Base-by-base conservation (phyloP, 2,113 vertebrate genomes). In the Opisthocomus hoazin region DNA sequence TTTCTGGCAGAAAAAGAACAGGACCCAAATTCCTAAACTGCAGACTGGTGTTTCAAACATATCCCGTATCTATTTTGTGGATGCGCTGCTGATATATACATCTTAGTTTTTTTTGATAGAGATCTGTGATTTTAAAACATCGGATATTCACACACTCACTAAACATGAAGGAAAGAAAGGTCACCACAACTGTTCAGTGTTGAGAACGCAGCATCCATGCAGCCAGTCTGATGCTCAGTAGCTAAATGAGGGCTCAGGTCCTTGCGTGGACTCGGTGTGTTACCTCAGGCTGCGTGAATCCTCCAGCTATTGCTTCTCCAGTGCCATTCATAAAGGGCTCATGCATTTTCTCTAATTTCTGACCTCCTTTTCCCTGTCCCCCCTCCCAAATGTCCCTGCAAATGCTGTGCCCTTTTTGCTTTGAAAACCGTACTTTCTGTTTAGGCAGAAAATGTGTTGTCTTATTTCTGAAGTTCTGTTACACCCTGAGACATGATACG, bases 201-300 rank as follows among this genome's bases (percentile, higher is more conserved):
- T 50, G 43, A 56, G 56, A 68, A 32, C 24, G 30, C 17, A 13
- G 29, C 0, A 1, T 37, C 84, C 1, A 1, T 29, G 27, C 8
- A 61, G 6, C 54, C 73, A 56, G 12, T 11, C 13, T 36, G 29
- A 21, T 48, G 54, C 71, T 88, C 66, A 16, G 70, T 10, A 65
- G 24, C 70, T 63, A 76, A 27, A 39, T 34, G 48, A 86, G 68
- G 21, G 21, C 56, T 90, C 43, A 36, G 32, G 39, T 76, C 36
- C 39, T 64, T 3, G 1, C 3, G 4, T 46, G 34, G 77, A 34
- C 15, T 53, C 22, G 1, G 7, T 18, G n/a, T 32, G 19, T 73
- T 51, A 63, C 66, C 66, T 88, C 58, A 16, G 21, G 26, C 53
- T 79, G 23, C 68, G 73, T 71, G 74, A 87, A 45, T 60, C 37